A percentile compares a stretch with the other conserved stretches of the same genome.
Evolutionary conservation across 35 echinoderm and acorn worm genomes (phyloP).

Genomic region (Chiridota heheva): DNA sequence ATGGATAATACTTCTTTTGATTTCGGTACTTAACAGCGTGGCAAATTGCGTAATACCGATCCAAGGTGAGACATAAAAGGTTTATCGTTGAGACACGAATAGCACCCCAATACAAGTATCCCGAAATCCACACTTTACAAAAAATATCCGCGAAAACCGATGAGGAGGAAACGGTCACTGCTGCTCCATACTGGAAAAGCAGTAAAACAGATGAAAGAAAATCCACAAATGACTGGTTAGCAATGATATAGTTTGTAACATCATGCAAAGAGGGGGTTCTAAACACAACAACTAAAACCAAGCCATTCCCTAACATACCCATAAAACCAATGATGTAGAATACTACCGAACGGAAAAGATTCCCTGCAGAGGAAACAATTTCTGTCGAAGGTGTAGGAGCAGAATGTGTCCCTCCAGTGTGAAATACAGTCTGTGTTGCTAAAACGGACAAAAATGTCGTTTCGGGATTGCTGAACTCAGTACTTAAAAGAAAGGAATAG

Average conservation of each 20-base stretch:
- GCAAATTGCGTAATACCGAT: constrained; percentile 44
- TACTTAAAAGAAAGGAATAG: too few species aligned
- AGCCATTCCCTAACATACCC: constrained; percentile 4
- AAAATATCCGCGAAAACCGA: neutral
- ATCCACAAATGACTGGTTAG: constrained; percentile 35
- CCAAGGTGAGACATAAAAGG: constrained; percentile 32
- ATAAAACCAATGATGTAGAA: constrained; percentile 15
- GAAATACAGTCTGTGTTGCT: too few species aligned
- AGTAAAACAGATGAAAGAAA: constrained; percentile 6
- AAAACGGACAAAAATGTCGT: too few species aligned
- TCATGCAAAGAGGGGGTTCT: neutral
- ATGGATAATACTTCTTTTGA: neutral
- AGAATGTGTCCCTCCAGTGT: too few species aligned
- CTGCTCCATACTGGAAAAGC: neutral
- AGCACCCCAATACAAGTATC: constrained; percentile 23
- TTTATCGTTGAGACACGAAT: constrained; percentile 17
- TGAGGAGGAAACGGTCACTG: neutral
- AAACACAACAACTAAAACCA: constrained; percentile 19
- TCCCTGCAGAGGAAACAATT: too few species aligned
- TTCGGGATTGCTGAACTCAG: too few species aligned
- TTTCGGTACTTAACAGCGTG: constrained; percentile 40
- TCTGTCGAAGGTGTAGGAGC: too few species aligned
- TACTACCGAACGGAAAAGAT: too few species aligned
- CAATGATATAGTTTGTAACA: constrained; percentile 11
- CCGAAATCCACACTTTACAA: constrained; percentile 30